Base-by-base conservation (phyloP, 1,140 invertebrate genomes). In the Drosophila virilis region DNA sequence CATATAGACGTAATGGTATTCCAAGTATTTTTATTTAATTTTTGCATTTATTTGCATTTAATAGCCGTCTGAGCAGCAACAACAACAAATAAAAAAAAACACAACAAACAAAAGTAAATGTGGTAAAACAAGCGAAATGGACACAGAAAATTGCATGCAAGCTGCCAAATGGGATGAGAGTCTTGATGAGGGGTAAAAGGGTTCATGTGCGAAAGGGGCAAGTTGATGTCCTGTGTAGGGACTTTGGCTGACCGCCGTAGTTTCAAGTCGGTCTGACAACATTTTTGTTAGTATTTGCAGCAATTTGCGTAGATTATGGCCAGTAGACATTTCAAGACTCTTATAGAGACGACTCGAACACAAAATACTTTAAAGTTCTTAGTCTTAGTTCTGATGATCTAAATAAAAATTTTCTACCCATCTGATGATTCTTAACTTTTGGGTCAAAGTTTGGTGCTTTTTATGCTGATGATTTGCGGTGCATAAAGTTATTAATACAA, bases 41-140 rank as follows among this genome's bases (percentile, higher is more conserved):
- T 84, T 65, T 73, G 79, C 84, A 88, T 88, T 78, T 88, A 89
- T 89, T 89, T 89, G 80, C 84, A 88, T 84, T 88, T 75, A 77
- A 73, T 70, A 74, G 76, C 51, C 28, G 69, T 51, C 65, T 68
- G 57, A 70, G 45, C 45, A 28, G 58, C 12, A 59, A 65, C 33
- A 65, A 57, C 57, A 73, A 74, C 37, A 70, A 66, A 57, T 50
- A 8, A 74, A 35, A 58, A 74, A 35, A 58, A 37, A 58, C 32
- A 61, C 40, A 52, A 12, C 2, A 42, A 33, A 37, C 10, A 22
- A 62, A 66, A 75, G 72, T 42, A 71, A 72, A 75, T 54, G 65
- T 54, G 55, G 64, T 9, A 61, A 68, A 67, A 60, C 55, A 54
- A 48, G 52, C 61, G 76, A 78, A 71, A 60, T 59, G 67, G 32